Percentiles rank a stretch among this genome's conserved stretches.
Evolutionary conservation across 1,140 invertebrate genomes (phyloP).

Genomic region (Leptinotarsa texana): DNA sequence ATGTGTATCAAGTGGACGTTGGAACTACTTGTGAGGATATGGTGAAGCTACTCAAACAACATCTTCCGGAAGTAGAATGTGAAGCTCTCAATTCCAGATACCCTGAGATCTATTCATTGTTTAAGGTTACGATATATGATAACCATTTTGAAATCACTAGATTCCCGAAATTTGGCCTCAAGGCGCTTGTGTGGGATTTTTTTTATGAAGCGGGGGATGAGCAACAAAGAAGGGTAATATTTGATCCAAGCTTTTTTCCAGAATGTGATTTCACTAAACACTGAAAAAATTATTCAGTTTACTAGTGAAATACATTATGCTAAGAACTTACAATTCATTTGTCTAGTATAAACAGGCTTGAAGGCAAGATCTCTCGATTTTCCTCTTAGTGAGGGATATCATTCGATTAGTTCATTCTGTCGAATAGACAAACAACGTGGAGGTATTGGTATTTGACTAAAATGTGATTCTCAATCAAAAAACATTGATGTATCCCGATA

Average conservation of each 20-base stretch:
- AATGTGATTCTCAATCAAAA: background rate
- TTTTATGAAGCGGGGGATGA: conserved; percentile 4
- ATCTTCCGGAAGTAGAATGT: background rate
- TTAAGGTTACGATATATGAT: background rate
- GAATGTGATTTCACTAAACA: no score
- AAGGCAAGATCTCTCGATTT: no score
- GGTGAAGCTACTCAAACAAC: background rate
- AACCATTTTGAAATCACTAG: background rate
- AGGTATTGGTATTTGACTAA: background rate
- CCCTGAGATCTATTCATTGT: background rate
- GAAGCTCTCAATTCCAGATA: background rate
- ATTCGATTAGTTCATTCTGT: background rate
- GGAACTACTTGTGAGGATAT: background rate
- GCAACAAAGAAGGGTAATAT: background rate
- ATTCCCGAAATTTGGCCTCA: no score
- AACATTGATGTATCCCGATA: background rate
- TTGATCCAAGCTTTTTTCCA: background rate
- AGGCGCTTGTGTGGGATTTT: background rate
- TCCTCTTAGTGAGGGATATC: no score
- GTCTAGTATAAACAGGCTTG: no score
- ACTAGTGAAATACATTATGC: no score
- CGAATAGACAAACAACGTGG: background rate
- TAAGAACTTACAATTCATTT: no score
- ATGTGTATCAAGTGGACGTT: background rate
- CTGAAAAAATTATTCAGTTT: no score